Base-by-base conservation (phyloP, 2,113 vertebrate genomes). In the Maccullochella peelii region DNA sequence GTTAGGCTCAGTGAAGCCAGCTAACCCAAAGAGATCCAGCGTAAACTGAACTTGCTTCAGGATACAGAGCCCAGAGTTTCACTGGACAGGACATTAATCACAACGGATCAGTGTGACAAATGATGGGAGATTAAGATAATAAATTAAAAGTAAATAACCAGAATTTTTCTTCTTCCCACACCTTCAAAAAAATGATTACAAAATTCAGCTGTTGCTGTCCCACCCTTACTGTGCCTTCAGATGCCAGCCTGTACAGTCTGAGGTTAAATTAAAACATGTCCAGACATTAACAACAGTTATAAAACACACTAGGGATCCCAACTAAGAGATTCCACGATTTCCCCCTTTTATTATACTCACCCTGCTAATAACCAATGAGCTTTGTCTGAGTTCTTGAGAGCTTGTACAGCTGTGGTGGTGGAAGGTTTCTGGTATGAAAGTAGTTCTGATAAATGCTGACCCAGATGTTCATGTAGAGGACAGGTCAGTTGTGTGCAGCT, bases 271-370 rank as follows among this genome's bases (percentile, higher is more conserved):
- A 25, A 36, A 47, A 78, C 38, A 78, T 49, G 14, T 47, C 18
- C 38, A 40, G 61, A 80, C 57, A 77, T 49, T 65, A 75, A 86
- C 54, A 84, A 79, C 57, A 78, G 10, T 61, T 67, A 65, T 50
- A 84, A 79, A 86, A 75, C 47, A 72, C 30, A 50, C 12, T 33
- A 40, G 27, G 69, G 40, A 54, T 62, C 42, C 58, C 50, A 79
- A 36, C 23, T 15, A 8, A 62, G 80, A 9, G 68, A 42, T 62
- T 65, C 52, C 23, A 21, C 21, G 4, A 47, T 49, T 54, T 21
- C 25, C 59, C 52, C 54, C 23, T 42, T 38, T 57, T 21, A 5
- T 6, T 58, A 49, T 10, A 40, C 33, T 82, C 65, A 73, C 42
- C 21, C 66, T 79, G 54, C 27, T 63, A 82, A 55, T 52, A 63